Evolutionary conservation across 2,888 invertebrate species (phyloP), one percentile per base, ranked within the genome.

Genomic region (Chrysomela aeneicollis): DNA sequence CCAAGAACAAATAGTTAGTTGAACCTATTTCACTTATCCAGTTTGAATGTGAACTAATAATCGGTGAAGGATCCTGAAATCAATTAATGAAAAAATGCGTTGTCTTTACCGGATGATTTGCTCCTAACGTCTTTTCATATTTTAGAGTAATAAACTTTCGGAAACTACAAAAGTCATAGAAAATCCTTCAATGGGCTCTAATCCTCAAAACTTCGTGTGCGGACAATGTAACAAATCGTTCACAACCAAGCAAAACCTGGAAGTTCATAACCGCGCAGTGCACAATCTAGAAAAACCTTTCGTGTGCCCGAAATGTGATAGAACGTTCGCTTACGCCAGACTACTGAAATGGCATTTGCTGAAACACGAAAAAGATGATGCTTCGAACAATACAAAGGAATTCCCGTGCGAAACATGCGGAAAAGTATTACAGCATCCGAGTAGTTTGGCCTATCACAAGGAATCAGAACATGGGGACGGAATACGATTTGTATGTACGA

Each of bases 371-470:
- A 46, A 18, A 26, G 46, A 57, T 5, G 50, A 55, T 6, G 17
- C 15, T 8, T 12, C 21, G 10, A 59, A 53, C 10, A 42, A n/a
- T 35, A 30, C 35, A 4, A 73, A 80, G 76, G 19, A 79, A 66
- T 89, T 85, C 79, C 86, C 87, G 9, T 92, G 92, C 76, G 89
- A 90, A 67, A 63, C 62, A 12, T 79, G 79, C 62, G 68, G 67
- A 0, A 78, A 77, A 62, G 84, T 88, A 15, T 85, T 92, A 61
- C 89, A 88, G 76, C 90, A 92, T 81, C 89, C 89, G 0, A 91
- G 90, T 68, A 91, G 92, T 1, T 87, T 92, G 61, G 85, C 89
- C 22, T 92, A 92, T 81, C 92, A 92, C 81, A 88, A 89, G 75
- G 88, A 90, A 77, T 87, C 90, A 0, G 82, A 87, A 83, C 75